Percentiles rank a stretch among this genome's conserved stretches.
phyloP scores from a whole-genome alignment of 2,888 invertebrate genomes.

The Beris morrisii region DNA sequence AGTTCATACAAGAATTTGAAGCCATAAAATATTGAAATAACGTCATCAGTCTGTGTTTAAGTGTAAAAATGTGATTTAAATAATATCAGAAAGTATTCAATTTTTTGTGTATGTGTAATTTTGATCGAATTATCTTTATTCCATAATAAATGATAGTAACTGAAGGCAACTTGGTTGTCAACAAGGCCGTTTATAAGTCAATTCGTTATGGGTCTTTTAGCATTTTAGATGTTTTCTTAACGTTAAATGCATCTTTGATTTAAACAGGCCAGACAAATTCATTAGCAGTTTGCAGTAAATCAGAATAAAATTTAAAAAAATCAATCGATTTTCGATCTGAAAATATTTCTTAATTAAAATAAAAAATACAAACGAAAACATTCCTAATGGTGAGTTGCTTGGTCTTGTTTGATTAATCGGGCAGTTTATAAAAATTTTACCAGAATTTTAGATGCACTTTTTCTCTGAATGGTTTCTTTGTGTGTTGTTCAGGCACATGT shows the following conservation, averaged over 20 bases:
- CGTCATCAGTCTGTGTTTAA: slow-evolving; percentile 34
- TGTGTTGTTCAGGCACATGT: slow-evolving; percentile 30
- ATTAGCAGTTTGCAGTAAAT: slow-evolving; percentile 1
- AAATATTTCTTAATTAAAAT: no score
- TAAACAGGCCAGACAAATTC: slow-evolving; percentile 20
- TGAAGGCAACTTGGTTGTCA: slow-evolving; percentile 30
- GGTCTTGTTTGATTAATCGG: no score
- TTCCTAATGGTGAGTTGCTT: no score
- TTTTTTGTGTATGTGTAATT: slow-evolving; percentile 35
- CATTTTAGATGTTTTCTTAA: slow-evolving; percentile 28
- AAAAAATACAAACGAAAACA: no score
- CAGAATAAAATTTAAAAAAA: no score
- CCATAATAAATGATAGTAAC: no score
- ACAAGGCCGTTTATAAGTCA: slow-evolving; percentile 27
- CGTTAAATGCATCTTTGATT: not conserved
- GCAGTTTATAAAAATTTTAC: no score
- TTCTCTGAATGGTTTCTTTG: slow-evolving; percentile 23
- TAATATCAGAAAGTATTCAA: slow-evolving; percentile 29
- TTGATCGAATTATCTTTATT: slow-evolving; percentile 4
- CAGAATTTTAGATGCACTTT: no score
- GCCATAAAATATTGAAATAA: slow-evolving; percentile 21
- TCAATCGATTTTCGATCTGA: no score
- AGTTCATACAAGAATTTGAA: slow-evolving; percentile 14
- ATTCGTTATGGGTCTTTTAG: slow-evolving; percentile 33
- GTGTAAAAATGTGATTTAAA: slow-evolving; percentile 36